Base-by-base conservation (phyloP, 2,888 invertebrate species). In the Dioctria rufipes region DNA sequence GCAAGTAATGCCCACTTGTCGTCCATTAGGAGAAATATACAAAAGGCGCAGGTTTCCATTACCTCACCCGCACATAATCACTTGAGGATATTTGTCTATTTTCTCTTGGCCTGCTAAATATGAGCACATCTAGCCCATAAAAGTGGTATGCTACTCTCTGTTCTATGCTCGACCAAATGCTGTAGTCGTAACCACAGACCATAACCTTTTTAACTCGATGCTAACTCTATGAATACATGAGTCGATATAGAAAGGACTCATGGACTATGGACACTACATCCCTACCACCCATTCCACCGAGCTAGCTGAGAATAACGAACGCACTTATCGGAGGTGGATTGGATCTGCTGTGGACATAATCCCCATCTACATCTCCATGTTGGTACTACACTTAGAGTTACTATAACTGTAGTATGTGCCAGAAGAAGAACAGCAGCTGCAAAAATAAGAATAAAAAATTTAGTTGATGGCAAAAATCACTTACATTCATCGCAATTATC, bases 401-500 rank as follows among this genome's bases (percentile, higher is more conserved):
- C 54, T 43, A 61, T n/a, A 39, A 2, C 73, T n/a, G 5, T 11
- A 42, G 5, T 3, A 5, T 49, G 37, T 49, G 42, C 60, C 2
- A 49, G 40, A 66, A 75, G 73, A 42, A 49, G 80, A 75, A 80
- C 25, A 9, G 5, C 25, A 25, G 42, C 11, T 11, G 40, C 9
- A 13, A 9, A 54, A 61, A 77, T 40, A 81, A 75, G 75, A 42
- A 78, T 61, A 81, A 71, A 73, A 80, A 80, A 67, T 69, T 81
- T 82, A 82, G 77, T 80, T 83, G 82, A 79, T 80, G 80, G 80
- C 46, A 84, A 82, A 83, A 83, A 83, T 85, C 85, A 91, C 90
- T 92, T 91, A 90, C 93, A 91, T 83, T 92, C 89, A 84, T 91
- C 91, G 86, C 96, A 96, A 81, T 91, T 92, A 58, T 93, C 93